phyloP scores from a whole-genome alignment of 1,140 invertebrate genomes.

The Lordiphosa collinella region DNA sequence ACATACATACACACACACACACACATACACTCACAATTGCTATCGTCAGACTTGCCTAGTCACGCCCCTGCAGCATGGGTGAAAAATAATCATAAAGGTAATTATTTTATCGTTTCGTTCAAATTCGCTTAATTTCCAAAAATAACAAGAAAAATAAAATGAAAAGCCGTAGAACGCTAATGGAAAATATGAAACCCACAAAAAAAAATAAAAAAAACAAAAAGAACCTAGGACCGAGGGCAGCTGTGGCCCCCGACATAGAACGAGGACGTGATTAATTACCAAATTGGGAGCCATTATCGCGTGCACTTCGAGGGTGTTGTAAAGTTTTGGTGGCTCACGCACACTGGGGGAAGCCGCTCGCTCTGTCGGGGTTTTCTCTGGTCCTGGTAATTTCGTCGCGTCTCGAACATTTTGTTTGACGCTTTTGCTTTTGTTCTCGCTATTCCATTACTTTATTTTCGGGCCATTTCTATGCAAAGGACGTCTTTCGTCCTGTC shows the following conservation, averaged over 20 bases:
- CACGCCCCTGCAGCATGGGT: background rate
- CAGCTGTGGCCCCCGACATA: slow-evolving; percentile 31
- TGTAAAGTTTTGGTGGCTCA: slow-evolving; percentile 55
- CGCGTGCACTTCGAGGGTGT: slow-evolving; percentile 66
- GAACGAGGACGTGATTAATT: slow-evolving; percentile 69
- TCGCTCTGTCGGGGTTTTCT: background rate
- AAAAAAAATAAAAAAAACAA: too few species aligned
- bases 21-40: slow-evolving; percentile 5
- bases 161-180: slow-evolving; percentile 30
- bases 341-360: slow-evolving; percentile 20
- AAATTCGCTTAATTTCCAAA: slow-evolving; percentile 66
- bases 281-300: slow-evolving; percentile 71
- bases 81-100: slow-evolving; percentile 69
- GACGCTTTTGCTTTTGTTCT: slow-evolving; percentile 49
- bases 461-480: slow-evolving; percentile 58
- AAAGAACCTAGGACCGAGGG: slow-evolving; percentile 10
- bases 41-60: background rate
- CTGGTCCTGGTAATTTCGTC: slow-evolving; percentile 32
- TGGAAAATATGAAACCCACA: slow-evolving; percentile 55
- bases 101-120: slow-evolving; percentile 66
- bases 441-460: slow-evolving; percentile 55
- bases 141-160: slow-evolving; percentile 11
- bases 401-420: slow-evolving; percentile 47
- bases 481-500: slow-evolving; percentile 42
- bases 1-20: slow-evolving; percentile 5